A percentile compares a stretch with the other conserved stretches of the same genome.
phyloP scores from a whole-genome alignment of 2,113 vertebrate species.

The Toxotes chatareus region DNA sequence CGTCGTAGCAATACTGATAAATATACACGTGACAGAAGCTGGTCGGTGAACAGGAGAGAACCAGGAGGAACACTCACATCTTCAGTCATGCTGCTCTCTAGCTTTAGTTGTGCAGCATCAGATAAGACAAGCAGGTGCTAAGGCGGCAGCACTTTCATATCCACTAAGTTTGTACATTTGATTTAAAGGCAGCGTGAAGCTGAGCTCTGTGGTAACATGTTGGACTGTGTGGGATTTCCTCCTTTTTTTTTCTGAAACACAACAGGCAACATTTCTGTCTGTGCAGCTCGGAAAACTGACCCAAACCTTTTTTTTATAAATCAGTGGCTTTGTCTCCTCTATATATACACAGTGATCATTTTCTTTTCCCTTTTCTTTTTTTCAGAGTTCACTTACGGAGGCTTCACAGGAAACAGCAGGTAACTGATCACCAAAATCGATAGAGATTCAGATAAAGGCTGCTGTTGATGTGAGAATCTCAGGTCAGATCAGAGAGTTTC shows the following conservation, averaged over 20 bases:
- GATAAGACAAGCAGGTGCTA: background rate
- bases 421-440: too few relatives aligned
- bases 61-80: background rate
- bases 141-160: background rate
- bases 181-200: background rate
- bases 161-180: background rate
- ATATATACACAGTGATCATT: too few relatives aligned
- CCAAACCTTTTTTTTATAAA: too few relatives aligned
- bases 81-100: background rate
- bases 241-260: background rate
- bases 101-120: constrained; percentile 10
- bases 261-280: background rate
- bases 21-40: background rate
- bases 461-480: too few relatives aligned
- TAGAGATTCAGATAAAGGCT: too few relatives aligned
- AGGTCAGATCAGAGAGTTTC: too few relatives aligned
- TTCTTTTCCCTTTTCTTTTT: too few relatives aligned
- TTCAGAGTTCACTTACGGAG: too few relatives aligned
- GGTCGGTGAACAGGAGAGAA: background rate
- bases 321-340: too few relatives aligned
- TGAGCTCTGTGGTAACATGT: too few relatives aligned
- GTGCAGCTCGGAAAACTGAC: too few relatives aligned
- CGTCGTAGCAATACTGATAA: constrained; percentile 20
- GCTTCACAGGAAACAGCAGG: too few relatives aligned
- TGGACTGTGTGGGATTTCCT: background rate